phyloP scores from a whole-genome alignment of 2,797 vertebrate species.

The Catharus ustulatus region DNA sequence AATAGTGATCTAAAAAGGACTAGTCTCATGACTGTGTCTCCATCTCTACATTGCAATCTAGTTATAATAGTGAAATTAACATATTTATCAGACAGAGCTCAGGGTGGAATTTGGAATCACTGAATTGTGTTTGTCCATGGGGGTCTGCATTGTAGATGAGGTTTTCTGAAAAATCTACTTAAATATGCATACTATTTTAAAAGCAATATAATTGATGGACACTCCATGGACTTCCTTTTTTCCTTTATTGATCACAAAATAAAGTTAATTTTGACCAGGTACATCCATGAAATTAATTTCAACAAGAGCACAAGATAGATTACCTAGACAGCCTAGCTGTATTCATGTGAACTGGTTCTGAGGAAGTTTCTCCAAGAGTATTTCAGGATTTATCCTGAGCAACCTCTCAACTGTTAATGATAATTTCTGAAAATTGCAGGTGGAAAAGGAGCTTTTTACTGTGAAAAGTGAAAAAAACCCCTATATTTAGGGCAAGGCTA shows the following conservation, averaged over 20 bases:
- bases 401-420: not conserved
- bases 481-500: not conserved
- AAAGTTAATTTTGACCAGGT: not conserved
- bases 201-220: not conserved
- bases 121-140: not conserved
- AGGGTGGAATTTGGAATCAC: not conserved
- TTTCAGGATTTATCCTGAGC: not conserved
- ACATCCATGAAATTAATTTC: not conserved
- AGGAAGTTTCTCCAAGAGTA: not conserved
- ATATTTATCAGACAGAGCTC: not conserved
- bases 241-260: not conserved
- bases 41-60: not conserved
- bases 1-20: not conserved
- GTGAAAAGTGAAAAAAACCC: not conserved
- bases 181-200: not conserved
- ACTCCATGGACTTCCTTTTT: conserved; percentile 23
- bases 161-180: not conserved
- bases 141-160: not conserved
- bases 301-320: not conserved
- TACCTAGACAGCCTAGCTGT: not conserved
- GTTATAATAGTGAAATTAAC: not conserved
- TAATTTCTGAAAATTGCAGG: not conserved
- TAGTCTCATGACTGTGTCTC: not conserved
- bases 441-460: not conserved
- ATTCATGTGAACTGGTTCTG: not conserved